Base-by-base conservation (phyloP, 1,140 invertebrate genomes). In the Lepidurus apus region DNA sequence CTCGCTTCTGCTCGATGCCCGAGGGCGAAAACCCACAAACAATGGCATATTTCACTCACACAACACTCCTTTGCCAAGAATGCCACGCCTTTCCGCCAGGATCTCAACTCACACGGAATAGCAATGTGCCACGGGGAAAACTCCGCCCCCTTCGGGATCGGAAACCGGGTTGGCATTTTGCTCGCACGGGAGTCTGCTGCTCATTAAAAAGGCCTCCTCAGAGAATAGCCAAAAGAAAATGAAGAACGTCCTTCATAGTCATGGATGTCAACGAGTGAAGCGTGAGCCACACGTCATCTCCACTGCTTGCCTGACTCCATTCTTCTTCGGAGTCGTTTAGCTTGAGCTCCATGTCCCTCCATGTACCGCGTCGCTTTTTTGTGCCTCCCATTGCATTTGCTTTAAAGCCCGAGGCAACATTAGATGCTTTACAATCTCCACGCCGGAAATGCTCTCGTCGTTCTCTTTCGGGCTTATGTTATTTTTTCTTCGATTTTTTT, bases 41-140 rank as follows among this genome's bases (percentile, higher is more conserved):
- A 65, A 65, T 65, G 53, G 53, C 53, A 65, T 65, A 26, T 65
- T 21, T 77, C 44, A 42, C 76, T 76, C 43, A 47, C 75, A 47
- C 75, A 21, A n/a, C 17, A 43, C 24, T 17, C 43, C 42, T 17
- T 43, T 75, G 74, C 74, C 74, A 42, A 75, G 13, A 11, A 24
- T 6, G 34, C 34, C 34, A 9, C 34, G 74, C 24, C 77, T 65
- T 34, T 24, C 76, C 74, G 45, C 79, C 76, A 74, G 53, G 26
- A 26, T 26, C 26, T 1, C 1, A 26, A 26, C 26, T 26, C 26
- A 13, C 53, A 7, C 53, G 13, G 53, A 65, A 65, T 65, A 21
- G 53, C 53, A 9, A 65, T 65, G 53, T 0, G n/a, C n/a, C n/a
- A n/a, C n/a, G n/a, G n/a, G n/a, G n/a, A n/a, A n/a, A n/a, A n/a